Percentiles rank a stretch among this genome's conserved stretches.
Conservation (phyloP, 2,113 vertebrate species). For the Bubalus kerabau region DNA sequence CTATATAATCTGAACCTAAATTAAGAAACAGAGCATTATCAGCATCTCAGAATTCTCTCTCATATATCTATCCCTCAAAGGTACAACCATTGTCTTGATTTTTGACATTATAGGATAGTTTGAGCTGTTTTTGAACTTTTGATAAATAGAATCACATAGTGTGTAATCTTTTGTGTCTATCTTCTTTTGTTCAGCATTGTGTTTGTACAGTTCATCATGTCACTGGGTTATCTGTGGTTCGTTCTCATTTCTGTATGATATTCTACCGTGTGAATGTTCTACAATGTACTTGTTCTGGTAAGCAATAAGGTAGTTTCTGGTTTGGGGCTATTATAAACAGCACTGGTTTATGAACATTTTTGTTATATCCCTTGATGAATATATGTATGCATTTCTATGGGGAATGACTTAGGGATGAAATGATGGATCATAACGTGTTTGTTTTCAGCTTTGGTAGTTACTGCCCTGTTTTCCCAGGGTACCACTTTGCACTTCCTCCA, state of each 20-base stretch:
- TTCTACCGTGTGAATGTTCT: not conserved
- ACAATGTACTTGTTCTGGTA: not conserved
- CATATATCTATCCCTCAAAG: not conserved
- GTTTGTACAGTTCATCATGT: not conserved
- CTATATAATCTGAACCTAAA: not conserved
- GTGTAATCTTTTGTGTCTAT: not conserved
- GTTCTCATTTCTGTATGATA: not conserved
- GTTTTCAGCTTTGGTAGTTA: not conserved
- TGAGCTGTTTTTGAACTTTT: not conserved
- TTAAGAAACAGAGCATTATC: not conserved
- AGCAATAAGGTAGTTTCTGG: not conserved
- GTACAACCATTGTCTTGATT: not conserved
- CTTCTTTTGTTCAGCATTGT: not conserved
- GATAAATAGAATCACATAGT: conserved; percentile 1
- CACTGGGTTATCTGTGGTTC: not conserved
- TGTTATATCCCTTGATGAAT: not conserved
- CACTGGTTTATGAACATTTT: not conserved
- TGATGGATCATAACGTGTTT: not conserved
- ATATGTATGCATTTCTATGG: not conserved
- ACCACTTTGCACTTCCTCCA: not conserved
- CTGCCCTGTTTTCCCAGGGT: not conserved
- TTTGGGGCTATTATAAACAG: not conserved
- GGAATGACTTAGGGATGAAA: not conserved
- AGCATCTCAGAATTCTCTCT: not conserved
- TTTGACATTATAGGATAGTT: not conserved